These are phyloP conservation scores for Periparus ater DNA, from an alignment of 2,797 vertebrate species.

Conservation along the genomic window DNA sequence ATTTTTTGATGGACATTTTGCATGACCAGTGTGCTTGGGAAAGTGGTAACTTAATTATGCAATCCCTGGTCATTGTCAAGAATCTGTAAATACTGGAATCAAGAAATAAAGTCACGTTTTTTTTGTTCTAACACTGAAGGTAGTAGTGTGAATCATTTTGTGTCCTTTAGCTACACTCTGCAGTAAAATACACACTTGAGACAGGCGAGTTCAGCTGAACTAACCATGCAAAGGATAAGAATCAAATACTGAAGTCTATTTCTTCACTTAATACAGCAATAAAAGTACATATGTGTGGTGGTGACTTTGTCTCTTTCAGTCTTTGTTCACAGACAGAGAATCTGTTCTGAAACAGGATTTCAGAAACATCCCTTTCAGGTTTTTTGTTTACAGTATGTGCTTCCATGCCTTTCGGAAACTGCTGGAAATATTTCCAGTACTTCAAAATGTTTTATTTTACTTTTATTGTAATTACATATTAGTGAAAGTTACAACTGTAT, in stretches of 20 bases:
- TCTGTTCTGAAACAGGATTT: background rate
- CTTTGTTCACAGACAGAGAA: background rate
- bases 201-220: background rate
- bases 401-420: background rate
- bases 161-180: background rate
- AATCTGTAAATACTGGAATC: too few species aligned
- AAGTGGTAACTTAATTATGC: too few species aligned
- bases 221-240: background rate
- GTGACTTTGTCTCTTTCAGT: background rate
- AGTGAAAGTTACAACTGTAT: background rate
- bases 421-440: background rate
- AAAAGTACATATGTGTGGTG: background rate
- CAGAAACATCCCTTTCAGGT: background rate
- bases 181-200: background rate
- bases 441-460: background rate
- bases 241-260: background rate
- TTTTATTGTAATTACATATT: background rate
- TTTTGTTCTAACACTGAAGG: too few species aligned
- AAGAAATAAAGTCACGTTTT: too few species aligned
- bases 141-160: too few species aligned
- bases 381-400: background rate
- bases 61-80: too few species aligned
- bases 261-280: background rate
- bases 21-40: too few species aligned
- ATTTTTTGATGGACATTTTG: too few species aligned